Evolutionary conservation across 2,113 vertebrate species (phyloP).

Genomic region (Syngnathoides biaculeatus): DNA sequence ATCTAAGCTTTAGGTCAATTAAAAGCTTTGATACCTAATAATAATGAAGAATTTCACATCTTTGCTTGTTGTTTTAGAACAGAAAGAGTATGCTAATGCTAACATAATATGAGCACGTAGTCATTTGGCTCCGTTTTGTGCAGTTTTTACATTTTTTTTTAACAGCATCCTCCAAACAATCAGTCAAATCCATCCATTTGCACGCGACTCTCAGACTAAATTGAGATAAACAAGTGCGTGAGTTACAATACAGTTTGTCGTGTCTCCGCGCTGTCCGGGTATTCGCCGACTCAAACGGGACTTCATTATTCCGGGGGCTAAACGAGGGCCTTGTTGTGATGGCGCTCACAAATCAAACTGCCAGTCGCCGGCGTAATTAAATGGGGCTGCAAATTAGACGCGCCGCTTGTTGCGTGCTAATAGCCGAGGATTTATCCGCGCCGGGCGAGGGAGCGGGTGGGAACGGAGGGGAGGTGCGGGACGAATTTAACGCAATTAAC

Average conservation of each 20-base stretch:
- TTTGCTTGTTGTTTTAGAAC: too few species aligned
- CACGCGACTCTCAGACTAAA: neutral
- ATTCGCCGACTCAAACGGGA: slow-evolving; percentile 57
- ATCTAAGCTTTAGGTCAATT: too few species aligned
- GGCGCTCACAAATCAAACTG: slow-evolving; percentile 66
- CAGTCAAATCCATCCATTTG: neutral
- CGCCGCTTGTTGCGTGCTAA: slow-evolving; percentile 70
- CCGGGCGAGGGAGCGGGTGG: slow-evolving; percentile 1
- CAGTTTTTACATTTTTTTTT: neutral
- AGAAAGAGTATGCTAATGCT: too few species aligned
- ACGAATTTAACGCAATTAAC: slow-evolving; percentile 62
- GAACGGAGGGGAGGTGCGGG: slow-evolving; percentile 21
- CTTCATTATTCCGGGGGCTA: slow-evolving; percentile 64
- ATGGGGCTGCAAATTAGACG: slow-evolving; percentile 68
- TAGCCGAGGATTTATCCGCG: slow-evolving; percentile 70
- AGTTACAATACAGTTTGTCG: slow-evolving; percentile 40
- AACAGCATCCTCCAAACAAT: neutral
- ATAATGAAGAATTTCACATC: too few species aligned
- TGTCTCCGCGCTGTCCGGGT: slow-evolving; percentile 42
- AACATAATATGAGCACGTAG: too few species aligned
- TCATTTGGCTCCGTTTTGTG: neutral
- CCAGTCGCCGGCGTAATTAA: slow-evolving; percentile 71
- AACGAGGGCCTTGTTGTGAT: slow-evolving; percentile 66
- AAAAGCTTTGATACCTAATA: too few species aligned
- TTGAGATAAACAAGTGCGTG: slow-evolving; percentile 9